A percentile compares a stretch with the other conserved stretches of the same genome.
These are phyloP conservation scores for Ptychoptera contaminata DNA, from an alignment of 2,888 invertebrate species.

Conservation along the genomic window DNA sequence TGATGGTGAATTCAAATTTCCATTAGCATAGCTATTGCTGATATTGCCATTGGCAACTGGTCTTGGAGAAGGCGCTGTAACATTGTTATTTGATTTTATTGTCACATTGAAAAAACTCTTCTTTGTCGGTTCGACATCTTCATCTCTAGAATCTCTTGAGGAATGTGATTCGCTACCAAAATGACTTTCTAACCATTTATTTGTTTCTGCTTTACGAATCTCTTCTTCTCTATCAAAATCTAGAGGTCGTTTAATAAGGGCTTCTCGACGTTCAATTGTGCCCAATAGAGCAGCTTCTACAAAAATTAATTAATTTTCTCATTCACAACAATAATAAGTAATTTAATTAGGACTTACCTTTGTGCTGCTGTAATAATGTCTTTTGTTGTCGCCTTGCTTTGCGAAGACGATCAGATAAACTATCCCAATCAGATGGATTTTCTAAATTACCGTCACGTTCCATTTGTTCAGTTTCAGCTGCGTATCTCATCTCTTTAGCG, in stretches of 20 bases:
- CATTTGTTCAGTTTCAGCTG: slow-evolving; percentile 69
- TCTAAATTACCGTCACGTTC: slow-evolving; percentile 49
- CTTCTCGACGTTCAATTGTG: slow-evolving; percentile 53
- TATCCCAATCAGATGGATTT: slow-evolving; percentile 58
- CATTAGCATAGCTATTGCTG: slow-evolving; percentile 13
- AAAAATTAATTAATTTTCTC: neutral
- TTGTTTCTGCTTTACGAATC: slow-evolving; percentile 76
- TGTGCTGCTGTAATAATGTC: slow-evolving; percentile 32
- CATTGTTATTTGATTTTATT: slow-evolving; percentile 40
- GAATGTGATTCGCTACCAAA: slow-evolving; percentile 78
- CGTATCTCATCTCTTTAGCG: slow-evolving; percentile 65
- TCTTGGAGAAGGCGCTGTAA: slow-evolving; percentile 32
- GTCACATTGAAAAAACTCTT: slow-evolving; percentile 64
- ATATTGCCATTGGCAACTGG: slow-evolving; percentile 11
- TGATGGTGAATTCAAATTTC: slow-evolving; percentile 25
- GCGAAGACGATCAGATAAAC: slow-evolving; percentile 58
- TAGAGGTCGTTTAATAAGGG: slow-evolving; percentile 60
- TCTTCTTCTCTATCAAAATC: slow-evolving; percentile 81
- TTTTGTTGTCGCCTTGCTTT: slow-evolving; percentile 39
- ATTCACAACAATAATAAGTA: neutral
- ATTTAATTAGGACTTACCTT: slow-evolving; percentile 25
- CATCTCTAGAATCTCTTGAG: slow-evolving; percentile 33
- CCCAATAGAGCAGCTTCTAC: slow-evolving; percentile 29
- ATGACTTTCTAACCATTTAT: slow-evolving; percentile 81
- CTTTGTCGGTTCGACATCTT: slow-evolving; percentile 48